phyloP scores from a whole-genome alignment of 2,797 vertebrate genomes.

The Tapera naevia region DNA sequence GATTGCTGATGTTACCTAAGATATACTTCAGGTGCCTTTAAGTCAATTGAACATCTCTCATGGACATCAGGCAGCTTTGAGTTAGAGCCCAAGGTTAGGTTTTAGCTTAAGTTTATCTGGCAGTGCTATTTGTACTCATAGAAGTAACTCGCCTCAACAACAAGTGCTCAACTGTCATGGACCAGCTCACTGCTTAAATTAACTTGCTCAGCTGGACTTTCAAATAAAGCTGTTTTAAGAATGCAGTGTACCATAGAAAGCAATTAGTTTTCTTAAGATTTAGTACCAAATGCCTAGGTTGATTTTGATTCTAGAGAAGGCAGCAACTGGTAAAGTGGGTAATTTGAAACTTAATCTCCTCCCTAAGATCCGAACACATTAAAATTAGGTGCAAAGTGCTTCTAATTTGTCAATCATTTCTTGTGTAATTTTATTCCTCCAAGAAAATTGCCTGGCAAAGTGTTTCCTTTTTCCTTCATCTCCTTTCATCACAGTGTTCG shows the following conservation, averaged over 20 bases:
- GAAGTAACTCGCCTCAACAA: neutral
- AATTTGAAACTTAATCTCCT: conserved; percentile 76
- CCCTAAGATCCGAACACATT: conserved; percentile 67
- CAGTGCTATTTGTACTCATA: neutral
- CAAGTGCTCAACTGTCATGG: conserved; percentile 51
- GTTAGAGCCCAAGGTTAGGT: neutral
- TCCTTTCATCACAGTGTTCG: conserved; percentile 21
- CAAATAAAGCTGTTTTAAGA: conserved; percentile 76
- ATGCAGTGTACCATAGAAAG: conserved; percentile 74
- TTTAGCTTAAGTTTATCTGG: conserved; percentile 4
- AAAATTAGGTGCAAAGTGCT: conserved; percentile 77
- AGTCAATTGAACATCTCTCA: neutral
- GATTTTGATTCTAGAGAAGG: conserved; percentile 76
- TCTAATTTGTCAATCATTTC: conserved; percentile 80
- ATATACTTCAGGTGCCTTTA: neutral
- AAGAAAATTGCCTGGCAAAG: conserved; percentile 71
- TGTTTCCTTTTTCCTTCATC: conserved; percentile 37
- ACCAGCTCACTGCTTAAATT: conserved; percentile 71
- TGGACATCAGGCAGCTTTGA: neutral
- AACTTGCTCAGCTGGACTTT: conserved; percentile 75
- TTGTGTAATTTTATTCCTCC: conserved; percentile 64
- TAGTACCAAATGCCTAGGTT: conserved; percentile 66
- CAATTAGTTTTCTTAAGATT: conserved; percentile 80
- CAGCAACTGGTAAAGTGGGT: conserved; percentile 71
- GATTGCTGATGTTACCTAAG: neutral